phyloP scores from a whole-genome alignment of 2,113 vertebrate species.

The cat (Felis catus) region DNA sequence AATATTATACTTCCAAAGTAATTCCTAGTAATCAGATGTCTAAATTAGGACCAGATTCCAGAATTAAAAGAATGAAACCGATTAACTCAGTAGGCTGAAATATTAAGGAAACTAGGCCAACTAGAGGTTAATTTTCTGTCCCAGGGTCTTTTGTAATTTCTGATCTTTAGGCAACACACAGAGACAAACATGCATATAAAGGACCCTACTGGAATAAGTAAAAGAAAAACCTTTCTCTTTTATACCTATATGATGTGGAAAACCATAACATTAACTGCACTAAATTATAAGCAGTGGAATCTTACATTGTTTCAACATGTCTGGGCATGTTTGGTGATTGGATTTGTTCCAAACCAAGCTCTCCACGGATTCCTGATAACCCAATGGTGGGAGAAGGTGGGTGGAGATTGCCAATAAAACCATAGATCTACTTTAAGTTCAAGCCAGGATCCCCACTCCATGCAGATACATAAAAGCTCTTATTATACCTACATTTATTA shows the following conservation, averaged over 20 bases:
- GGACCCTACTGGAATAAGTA: neutral
- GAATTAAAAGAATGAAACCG: neutral
- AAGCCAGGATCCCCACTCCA: neutral
- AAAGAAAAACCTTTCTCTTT: neutral
- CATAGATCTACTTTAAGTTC: neutral
- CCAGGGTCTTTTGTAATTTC: neutral
- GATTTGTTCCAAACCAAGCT: neutral
- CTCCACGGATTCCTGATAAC: neutral
- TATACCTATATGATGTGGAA: neutral
- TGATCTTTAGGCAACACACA: neutral
- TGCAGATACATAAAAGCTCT: neutral
- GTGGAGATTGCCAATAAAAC: neutral
- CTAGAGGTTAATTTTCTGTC: neutral
- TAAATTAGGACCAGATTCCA: neutral
- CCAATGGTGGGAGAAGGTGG: neutral
- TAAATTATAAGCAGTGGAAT: neutral
- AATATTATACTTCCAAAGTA: neutral
- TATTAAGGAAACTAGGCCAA: neutral
- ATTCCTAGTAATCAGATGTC: neutral
- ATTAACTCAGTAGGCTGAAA: conserved; percentile 16
- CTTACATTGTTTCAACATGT: neutral
- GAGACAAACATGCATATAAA: neutral
- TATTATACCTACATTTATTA: neutral
- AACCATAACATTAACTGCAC: too few species aligned
- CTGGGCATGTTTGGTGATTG: neutral